Percentiles rank a stretch among this genome's conserved stretches.
phyloP scores from a whole-genome alignment of 2,113 vertebrate species.

The Cnemophilus loriae region DNA sequence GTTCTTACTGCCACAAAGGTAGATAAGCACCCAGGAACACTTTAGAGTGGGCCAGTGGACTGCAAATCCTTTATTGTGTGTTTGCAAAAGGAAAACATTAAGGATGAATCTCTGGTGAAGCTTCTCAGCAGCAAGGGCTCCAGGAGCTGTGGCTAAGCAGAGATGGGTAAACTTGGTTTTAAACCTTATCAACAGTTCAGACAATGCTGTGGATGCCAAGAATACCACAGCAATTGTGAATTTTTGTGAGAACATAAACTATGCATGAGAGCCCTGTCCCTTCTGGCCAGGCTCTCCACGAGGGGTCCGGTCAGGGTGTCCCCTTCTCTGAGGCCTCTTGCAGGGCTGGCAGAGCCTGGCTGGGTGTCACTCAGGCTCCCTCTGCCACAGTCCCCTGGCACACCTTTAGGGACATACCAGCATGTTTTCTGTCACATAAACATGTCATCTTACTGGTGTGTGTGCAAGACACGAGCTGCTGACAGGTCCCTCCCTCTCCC shows the following conservation, averaged over 20 bases:
- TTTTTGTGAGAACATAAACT: not conserved
- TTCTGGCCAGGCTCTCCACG: not conserved
- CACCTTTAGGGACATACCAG: not conserved
- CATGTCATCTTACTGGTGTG: not conserved
- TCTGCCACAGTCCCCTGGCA: not conserved
- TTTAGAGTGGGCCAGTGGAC: not conserved
- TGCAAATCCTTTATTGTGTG: not conserved
- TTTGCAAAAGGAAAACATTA: not conserved
- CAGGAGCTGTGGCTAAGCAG: not conserved
- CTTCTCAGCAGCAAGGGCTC: not conserved
- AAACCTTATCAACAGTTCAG: not conserved
- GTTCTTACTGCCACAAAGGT: not conserved
- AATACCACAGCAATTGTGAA: not conserved
- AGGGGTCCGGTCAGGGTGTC: not conserved
- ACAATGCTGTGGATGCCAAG: not conserved
- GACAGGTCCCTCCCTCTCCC: not conserved
- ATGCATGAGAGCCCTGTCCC: fast-evolving
- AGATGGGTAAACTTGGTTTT: not conserved
- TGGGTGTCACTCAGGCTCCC: not conserved
- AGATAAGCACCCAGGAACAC: not conserved
- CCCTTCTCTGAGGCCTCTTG: not conserved
- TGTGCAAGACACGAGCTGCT: not conserved
- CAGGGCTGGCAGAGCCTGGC: not conserved
- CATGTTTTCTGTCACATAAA: not conserved
- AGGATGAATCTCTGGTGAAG: not conserved